phyloP scores from a whole-genome alignment of 2,797 vertebrate genomes.

The Pteronotus mesoamericanus region DNA sequence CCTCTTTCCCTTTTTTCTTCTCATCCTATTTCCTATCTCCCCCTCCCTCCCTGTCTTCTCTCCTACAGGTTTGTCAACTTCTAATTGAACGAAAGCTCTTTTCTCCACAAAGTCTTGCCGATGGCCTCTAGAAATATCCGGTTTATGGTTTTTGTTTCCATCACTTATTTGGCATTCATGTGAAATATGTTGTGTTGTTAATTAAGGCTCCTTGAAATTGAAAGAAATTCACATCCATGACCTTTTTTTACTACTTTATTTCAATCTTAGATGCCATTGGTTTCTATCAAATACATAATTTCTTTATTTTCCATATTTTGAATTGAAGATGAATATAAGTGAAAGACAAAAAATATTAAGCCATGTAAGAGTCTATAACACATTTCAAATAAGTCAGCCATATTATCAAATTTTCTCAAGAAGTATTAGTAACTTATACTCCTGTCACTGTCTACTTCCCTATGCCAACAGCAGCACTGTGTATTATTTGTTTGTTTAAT shows the following conservation, averaged over 20 bases:
- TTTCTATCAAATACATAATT: not conserved
- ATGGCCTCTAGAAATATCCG: not conserved
- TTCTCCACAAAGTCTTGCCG: not conserved
- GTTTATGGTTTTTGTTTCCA: not conserved
- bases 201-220: not conserved
- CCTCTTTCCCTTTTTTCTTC: not conserved
- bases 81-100: not conserved
- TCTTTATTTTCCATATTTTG: not conserved
- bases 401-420: not conserved
- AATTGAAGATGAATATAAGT: not conserved
- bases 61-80: not conserved
- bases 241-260: not conserved
- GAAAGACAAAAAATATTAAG: constrained; percentile 1
- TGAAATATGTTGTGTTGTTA: not conserved
- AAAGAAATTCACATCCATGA: not conserved
- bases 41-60: not conserved
- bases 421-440: not conserved
- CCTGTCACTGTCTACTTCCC: not conserved
- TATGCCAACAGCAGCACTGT: not conserved
- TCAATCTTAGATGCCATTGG: not conserved
- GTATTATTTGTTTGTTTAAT: not conserved
- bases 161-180: not conserved
- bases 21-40: not conserved
- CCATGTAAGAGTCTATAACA: not conserved
- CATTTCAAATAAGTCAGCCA: not conserved